Base-by-base conservation (phyloP, 2,888 invertebrate genomes). In the Napeogenes inachia region DNA sequence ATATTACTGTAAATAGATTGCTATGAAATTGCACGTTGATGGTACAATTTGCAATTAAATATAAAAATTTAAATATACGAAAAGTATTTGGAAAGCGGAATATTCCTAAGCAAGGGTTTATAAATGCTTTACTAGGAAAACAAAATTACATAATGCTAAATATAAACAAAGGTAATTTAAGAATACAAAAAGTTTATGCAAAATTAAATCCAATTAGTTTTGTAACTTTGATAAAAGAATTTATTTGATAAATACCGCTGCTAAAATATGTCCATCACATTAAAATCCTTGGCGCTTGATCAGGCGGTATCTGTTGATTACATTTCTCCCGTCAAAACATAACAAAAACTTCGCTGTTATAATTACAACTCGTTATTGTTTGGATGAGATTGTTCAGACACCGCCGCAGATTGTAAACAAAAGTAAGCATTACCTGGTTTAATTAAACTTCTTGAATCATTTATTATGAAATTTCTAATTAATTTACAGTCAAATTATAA, bases 221-320 rank as follows among this genome's bases (percentile, higher is more conserved):
- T 50, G 21, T 6, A 50, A 50, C 4, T 13, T 13, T 47, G 4
- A n/a, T 13, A 64, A 67, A 65, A 62, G 65, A 68, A 70, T 71
- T 70, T 65, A 75, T 76, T 78, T 84, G 84, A 84, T 84, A 84
- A 83, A 84, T 50, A 50, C 71, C 76, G 50, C 30, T 50, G 21
- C 74, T 72, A 75, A 75, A 72, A 75, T 75, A 74, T 75, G 84
- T 82, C 85, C 80, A 80, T 84, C 83, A 82, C 68, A 71, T 70
- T 68, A 75, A 71, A 75, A 80, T 73, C 77, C 78, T 78, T 75
- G 73, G 74, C 77, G 77, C 65, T 63, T 74, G 73, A 72, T 60
- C 59, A 64, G 61, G 62, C 65, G 65, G 65, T 64, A 67, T 79
- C 79, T 77, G 81, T 80, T 84, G 80, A 82, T 84, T 84, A 82